Evolutionary conservation across 1,140 invertebrate genomes (phyloP).

Genomic region (Drosophila sulfurigaster): DNA sequence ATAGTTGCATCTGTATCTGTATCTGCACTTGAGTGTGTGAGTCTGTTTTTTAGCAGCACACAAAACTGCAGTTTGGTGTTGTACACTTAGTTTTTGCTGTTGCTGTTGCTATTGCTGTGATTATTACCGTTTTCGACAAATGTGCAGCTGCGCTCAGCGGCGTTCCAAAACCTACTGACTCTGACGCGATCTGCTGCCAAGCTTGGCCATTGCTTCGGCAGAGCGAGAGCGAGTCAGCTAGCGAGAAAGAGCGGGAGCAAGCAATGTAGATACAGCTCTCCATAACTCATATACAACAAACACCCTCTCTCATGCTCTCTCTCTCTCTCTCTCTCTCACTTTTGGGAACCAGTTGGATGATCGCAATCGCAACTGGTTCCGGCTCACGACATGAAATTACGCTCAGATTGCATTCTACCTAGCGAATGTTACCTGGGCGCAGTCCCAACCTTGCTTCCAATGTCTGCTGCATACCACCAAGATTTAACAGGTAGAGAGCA

Average conservation of each 20-base stretch:
- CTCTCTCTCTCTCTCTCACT: conserved; percentile 16
- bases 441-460: conserved; percentile 29
- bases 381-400: conserved; percentile 53
- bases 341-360: conserved; percentile 51
- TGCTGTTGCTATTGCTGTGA: conserved; percentile 18
- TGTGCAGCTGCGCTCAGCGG: conserved; percentile 79
- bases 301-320: conserved; percentile 32
- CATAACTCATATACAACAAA: conserved; percentile 1
- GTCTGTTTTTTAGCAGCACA: conserved; percentile 41
- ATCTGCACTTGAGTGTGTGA: conserved; percentile 37
- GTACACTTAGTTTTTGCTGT: conserved; percentile 6
- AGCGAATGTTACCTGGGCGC: conserved; percentile 32
- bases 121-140: conserved; percentile 74
- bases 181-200: conserved; percentile 29
- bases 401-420: conserved; percentile 65
- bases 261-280: not conserved
- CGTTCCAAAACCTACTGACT: conserved; percentile 79
- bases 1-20: conserved; percentile 23
- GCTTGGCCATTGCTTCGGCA: conserved; percentile 18
- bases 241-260: no score
- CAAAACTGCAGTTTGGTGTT: conserved; percentile 34
- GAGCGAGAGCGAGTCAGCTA: no score
- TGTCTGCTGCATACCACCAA: conserved; percentile 10
- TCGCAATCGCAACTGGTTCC: conserved; percentile 67
- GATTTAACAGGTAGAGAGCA: conserved; percentile 24